These are phyloP conservation scores for Argopecten irradians DNA, from an alignment of 1,140 invertebrate species.

Conservation along the genomic window DNA sequence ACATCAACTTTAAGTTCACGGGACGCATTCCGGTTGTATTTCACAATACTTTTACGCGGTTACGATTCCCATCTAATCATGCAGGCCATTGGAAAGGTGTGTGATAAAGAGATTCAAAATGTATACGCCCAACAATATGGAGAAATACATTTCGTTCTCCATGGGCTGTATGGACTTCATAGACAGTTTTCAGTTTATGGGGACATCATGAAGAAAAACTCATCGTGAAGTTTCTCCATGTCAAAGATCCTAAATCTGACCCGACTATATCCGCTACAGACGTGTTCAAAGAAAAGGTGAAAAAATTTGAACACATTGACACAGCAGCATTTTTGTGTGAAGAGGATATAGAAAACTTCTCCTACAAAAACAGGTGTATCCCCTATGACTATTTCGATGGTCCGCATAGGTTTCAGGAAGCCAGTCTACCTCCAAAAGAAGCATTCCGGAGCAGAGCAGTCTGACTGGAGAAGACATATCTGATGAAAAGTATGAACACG, in stretches of 20 bases:
- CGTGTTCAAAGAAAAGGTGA: too few relatives aligned
- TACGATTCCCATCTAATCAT: constrained; percentile 42
- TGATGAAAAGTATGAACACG: constrained; percentile 1
- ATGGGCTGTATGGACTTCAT: constrained; percentile 36
- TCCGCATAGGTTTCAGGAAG: not conserved
- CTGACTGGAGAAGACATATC: constrained; percentile 25
- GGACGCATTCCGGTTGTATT: constrained; percentile 33
- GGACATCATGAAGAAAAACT: constrained; percentile 38
- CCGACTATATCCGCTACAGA: too few relatives aligned
- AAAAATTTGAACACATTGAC: too few relatives aligned
- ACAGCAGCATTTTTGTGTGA: not conserved
- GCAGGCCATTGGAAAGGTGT: constrained; percentile 44
- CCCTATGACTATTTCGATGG: constrained; percentile 39
- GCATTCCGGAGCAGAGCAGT: constrained; percentile 29
- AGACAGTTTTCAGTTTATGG: constrained; percentile 46
- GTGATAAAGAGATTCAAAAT: constrained; percentile 39
- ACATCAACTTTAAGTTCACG: constrained; percentile 29
- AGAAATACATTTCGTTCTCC: constrained; percentile 38
- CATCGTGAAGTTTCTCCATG: too few relatives aligned
- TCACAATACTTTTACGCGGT: constrained; percentile 30
- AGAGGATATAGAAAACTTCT: constrained; percentile 26
- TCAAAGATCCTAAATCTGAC: too few relatives aligned
- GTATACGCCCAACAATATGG: constrained; percentile 38
- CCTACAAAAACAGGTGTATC: constrained; percentile 35
- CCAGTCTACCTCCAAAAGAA: not conserved